Conservation (phyloP, 2,113 vertebrate species). For the Dinomys branickii region DNA sequence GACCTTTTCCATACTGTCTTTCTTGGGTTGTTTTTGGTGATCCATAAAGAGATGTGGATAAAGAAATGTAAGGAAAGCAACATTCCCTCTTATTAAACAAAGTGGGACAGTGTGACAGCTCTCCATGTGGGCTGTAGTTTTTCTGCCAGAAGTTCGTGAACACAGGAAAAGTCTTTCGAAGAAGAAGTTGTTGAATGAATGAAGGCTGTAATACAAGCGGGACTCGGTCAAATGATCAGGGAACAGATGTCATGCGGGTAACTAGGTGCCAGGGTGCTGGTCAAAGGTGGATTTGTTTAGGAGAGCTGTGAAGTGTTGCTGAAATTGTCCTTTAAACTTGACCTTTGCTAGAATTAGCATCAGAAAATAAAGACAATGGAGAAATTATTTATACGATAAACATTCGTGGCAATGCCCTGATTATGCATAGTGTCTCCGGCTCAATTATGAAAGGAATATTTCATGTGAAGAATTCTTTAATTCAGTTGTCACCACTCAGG, state of each 20-base stretch:
- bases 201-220: constrained; percentile 37
- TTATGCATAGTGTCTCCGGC: not conserved
- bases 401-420: not conserved
- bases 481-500: not conserved
- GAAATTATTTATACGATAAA: not conserved
- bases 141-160: constrained; percentile 38
- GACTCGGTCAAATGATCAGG: constrained; percentile 44
- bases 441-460: not conserved
- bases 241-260: constrained; percentile 45
- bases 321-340: constrained; percentile 1
- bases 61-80: not conserved
- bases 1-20: not conserved
- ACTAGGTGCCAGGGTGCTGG: not conserved
- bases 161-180: not conserved
- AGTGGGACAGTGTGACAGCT: not conserved
- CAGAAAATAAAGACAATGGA: constrained; percentile 21
- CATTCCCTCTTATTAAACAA: not conserved
- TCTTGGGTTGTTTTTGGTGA: not conserved
- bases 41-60: not conserved
- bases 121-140: constrained; percentile 20
- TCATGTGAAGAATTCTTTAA: not conserved
- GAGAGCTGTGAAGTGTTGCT: constrained; percentile 14
- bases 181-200: constrained; percentile 61
- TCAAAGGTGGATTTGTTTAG: constrained; percentile 7
- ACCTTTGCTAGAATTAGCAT: constrained; percentile 21